These are phyloP conservation scores for Ephestia elutella DNA, from an alignment of 1,140 invertebrate species.

Conservation along the genomic window DNA sequence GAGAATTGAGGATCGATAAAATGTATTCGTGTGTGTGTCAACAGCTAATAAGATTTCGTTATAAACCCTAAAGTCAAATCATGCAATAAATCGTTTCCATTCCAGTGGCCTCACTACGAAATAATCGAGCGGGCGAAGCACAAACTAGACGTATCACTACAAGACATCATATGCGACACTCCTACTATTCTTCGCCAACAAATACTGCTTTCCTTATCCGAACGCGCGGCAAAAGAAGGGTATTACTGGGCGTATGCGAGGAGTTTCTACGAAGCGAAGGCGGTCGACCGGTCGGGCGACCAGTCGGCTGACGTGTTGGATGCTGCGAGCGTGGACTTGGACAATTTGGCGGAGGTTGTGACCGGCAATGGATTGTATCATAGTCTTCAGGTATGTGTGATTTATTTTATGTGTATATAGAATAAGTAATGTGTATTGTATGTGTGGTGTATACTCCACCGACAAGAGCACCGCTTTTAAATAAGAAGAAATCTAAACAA, in stretches of 20 bases:
- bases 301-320: background rate
- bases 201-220: background rate
- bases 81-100: too few relatives aligned
- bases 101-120: slow-evolving; percentile 41
- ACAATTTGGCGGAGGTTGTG: slow-evolving; percentile 23
- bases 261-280: slow-evolving; percentile 3
- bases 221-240: slow-evolving; percentile 21
- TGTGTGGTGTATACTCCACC: too few relatives aligned
- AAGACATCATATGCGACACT: slow-evolving; percentile 23
- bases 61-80: too few relatives aligned
- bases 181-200: slow-evolving; percentile 6
- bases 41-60: too few relatives aligned
- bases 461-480: too few relatives aligned
- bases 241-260: slow-evolving; percentile 48
- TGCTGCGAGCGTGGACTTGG: background rate
- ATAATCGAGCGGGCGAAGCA: slow-evolving; percentile 27
- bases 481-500: too few relatives aligned
- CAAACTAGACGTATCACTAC: slow-evolving; percentile 21
- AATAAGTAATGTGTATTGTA: too few relatives aligned
- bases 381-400: slow-evolving; percentile 38
- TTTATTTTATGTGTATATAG: too few relatives aligned
- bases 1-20: too few relatives aligned
- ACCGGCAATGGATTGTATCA: slow-evolving; percentile 41
- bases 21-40: too few relatives aligned
- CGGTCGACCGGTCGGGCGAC: background rate